phyloP scores from a whole-genome alignment of 1,140 invertebrate genomes.

The Bradysia coprophila region DNA sequence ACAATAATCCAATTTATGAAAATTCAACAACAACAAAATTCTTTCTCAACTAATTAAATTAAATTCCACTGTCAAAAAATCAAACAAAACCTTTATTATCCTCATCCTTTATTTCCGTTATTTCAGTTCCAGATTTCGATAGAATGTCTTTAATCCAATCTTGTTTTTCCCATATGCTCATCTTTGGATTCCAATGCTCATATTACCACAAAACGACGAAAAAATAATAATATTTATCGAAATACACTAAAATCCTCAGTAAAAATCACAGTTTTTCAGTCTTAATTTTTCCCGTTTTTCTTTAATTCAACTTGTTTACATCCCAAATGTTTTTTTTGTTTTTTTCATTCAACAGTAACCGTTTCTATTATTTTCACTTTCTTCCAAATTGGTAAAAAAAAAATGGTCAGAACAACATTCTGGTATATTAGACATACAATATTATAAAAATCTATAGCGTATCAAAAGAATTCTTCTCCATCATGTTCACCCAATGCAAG shows the following conservation, averaged over 20 bases:
- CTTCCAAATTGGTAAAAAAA: too few species aligned
- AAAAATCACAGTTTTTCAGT: not conserved
- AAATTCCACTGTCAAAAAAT: too few species aligned
- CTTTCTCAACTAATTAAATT: not conserved
- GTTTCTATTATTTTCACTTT: too few species aligned
- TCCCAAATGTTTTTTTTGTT: not conserved
- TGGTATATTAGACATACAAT: too few species aligned
- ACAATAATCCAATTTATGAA: too few species aligned
- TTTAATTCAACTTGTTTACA: not conserved
- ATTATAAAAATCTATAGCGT: too few species aligned
- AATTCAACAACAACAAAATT: too few species aligned
- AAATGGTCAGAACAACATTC: too few species aligned
- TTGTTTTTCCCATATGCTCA: slow-evolving; percentile 9
- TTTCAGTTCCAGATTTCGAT: slow-evolving; percentile 19
- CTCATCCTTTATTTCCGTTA: slow-evolving; percentile 16
- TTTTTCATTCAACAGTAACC: too few species aligned
- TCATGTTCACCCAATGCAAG: too few species aligned
- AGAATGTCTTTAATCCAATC: slow-evolving; percentile 20
- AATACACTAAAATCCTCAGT: not conserved
- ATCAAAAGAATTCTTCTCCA: too few species aligned
- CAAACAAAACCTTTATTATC: slow-evolving; percentile 5
- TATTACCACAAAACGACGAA: not conserved
- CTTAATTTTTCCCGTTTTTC: not conserved
- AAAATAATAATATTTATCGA: not conserved
- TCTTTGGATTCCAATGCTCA: not conserved